Evolutionary conservation across 2,797 vertebrate species (phyloP), one percentile per base, ranked within the genome.

Genomic region (Choloepus didactylus): DNA sequence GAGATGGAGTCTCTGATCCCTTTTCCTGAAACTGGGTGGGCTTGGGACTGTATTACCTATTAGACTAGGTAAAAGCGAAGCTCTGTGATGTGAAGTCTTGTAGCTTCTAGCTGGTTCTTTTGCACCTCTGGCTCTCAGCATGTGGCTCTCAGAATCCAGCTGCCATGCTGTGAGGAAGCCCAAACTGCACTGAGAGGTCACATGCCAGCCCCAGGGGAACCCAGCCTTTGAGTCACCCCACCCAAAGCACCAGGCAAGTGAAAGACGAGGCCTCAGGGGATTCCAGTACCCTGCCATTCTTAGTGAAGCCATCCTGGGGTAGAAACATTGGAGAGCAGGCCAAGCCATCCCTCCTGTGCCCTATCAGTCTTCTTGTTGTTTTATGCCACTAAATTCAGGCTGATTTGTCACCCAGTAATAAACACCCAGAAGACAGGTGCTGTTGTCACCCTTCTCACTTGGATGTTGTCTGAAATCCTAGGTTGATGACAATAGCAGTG

Each of bases 161-260:
- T 15, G 3, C 29, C 46, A 75, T 25, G 18, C 49, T 29, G 59
- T 10, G 69, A 27, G 44, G 82, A 46, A 38, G 44, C 25, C 31
- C 54, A 56, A 21, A 9, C 5, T 3, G 23, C 1, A 0, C 6
- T 31, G 56, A 25, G 18, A 51, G 6, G 29, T 3, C 59, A 54
- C 5, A 0, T 3, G n/a, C 2, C 23, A 60, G 31, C 0, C 1
- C 56, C 44, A 23, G 2, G 0, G 23, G 35, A 5, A 11, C 21
- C 46, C 3, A 38, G 59, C 12, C 25, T 38, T 21, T 15, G 41
- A 10, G 7, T 35, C 49, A 75, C 35, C 31, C 6, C 29, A 29
- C 12, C 60, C 69, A 4, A 87, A 44, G 31, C 10, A n/a, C 27
- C 49, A 83, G 38, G 38, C 35, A 41, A 70, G 38, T 23, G 35